Base-by-base conservation (phyloP, 2,888 invertebrate genomes). In the Patella ulyssiponensis region DNA sequence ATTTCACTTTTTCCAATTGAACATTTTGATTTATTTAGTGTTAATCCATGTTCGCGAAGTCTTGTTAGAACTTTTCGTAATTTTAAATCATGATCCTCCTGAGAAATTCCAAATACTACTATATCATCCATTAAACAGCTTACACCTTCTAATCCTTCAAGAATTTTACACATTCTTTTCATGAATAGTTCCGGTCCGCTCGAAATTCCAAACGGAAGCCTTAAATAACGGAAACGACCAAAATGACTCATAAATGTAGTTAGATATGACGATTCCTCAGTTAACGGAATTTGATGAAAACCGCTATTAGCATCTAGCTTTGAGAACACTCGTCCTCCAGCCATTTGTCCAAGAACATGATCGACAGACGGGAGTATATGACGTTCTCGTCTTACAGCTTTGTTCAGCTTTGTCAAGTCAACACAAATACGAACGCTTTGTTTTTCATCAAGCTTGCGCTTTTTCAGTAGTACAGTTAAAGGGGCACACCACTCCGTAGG, bases 61-160 rank as follows among this genome's bases (percentile, higher is more conserved):
- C 15, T 17, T 20, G 2, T 14, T 2, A 52, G 3, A 27, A 52
- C 72, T 11, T 20, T 27, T 15, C 44, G 3, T 27, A 72, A 51
- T 44, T 44, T 23, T 44, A 14, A 23, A 72, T 72, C 72, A 52
- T 9, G 72, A 33, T 52, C 72, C 20, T 12, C 23, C 17, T 73
- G 33, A 14, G 51, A 73, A 15, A 17, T 52, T 11, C 78, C 79
- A 72, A 53, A 52, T 9, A 81, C 77, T n/a, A 81, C 54, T 5
- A 80, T 81, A 70, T 81, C 77, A 58, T 81, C 79, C 75, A 79
- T 79, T 54, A 69, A 23, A 11, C 69, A n/a, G n/a, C 14, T 69
- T 1, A 71, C 69, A 4, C 72, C 75, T 11, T 75, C 77, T 56
- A 52, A 23, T 14, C 52, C 76, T 73, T 56, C 44, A 3, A 73